Percentiles rank a stretch among this genome's conserved stretches.
Evolutionary conservation across 2,888 invertebrate genomes (phyloP).

Genomic region (Neoscelio sp.): DNA sequence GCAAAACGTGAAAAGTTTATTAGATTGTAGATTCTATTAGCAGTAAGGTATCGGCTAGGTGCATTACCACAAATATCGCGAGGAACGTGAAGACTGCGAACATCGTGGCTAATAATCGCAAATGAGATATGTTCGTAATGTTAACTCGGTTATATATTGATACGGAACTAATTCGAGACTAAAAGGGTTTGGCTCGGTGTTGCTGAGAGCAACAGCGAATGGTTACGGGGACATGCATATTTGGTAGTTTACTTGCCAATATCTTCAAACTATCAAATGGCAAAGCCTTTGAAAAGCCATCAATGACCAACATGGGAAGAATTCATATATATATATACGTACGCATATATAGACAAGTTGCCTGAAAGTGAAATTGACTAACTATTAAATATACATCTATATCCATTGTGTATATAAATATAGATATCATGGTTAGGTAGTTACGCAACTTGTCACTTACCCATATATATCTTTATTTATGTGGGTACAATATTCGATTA

Average conservation of each 20-base stretch:
- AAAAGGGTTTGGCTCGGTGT: constrained; percentile 35
- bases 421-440: neutral
- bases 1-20: constrained; percentile 5
- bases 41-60: neutral
- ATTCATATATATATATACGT: constrained; percentile 20
- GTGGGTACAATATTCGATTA: too few species aligned
- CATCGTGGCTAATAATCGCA: constrained; percentile 14
- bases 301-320: constrained; percentile 38
- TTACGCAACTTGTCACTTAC: neutral
- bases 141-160: constrained; percentile 25
- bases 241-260: constrained; percentile 73
- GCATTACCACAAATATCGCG: constrained; percentile 13
- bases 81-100: constrained; percentile 3
- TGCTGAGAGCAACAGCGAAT: neutral
- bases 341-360: constrained; percentile 13
- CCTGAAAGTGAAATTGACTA: too few species aligned
- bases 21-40: neutral
- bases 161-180: constrained; percentile 36
- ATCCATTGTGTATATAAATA: neutral
- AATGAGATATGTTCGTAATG: constrained; percentile 27
- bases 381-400: too few species aligned
- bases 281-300: constrained; percentile 56
- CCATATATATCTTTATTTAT: too few species aligned
- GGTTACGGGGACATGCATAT: constrained; percentile 63
- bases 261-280: constrained; percentile 68